Conservation (phyloP, 2,797 vertebrate species). For the Macropus fuliginosus region DNA sequence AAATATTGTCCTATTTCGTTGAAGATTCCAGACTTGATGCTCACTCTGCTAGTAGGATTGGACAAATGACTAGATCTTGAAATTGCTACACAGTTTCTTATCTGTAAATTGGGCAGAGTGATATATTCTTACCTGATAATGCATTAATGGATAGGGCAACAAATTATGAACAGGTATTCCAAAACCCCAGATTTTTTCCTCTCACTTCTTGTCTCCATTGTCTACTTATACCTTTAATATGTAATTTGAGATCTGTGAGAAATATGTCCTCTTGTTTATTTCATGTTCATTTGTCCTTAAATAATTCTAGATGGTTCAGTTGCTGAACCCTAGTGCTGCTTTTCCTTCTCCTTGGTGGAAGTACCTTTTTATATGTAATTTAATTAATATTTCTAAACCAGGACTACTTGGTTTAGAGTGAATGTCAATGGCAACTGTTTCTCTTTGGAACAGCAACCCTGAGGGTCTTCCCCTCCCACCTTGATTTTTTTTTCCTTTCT, state of each 20-base stretch:
- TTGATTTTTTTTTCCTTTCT: no score
- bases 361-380: neutral
- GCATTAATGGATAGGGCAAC: constrained; percentile 24
- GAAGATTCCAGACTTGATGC: constrained; percentile 1
- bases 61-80: constrained; percentile 6
- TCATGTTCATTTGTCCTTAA: neutral
- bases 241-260: neutral
- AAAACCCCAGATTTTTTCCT: constrained; percentile 28
- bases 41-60: neutral
- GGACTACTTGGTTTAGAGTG: no score
- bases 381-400: neutral
- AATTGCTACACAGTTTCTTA: constrained; percentile 38
- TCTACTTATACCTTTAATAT: constrained; percentile 6
- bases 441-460: no score
- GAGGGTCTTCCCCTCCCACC: no score
- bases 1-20: constrained; percentile 32
- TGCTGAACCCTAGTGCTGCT: neutral
- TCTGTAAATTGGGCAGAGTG: neutral
- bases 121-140: constrained; percentile 17
- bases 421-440: no score
- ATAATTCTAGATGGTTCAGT: neutral
- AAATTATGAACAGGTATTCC: constrained; percentile 6
- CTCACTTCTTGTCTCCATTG: neutral
- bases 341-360: neutral
- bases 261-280: neutral